phyloP scores from a whole-genome alignment of 2,888 invertebrate species.

The Cheilosia grossa region DNA sequence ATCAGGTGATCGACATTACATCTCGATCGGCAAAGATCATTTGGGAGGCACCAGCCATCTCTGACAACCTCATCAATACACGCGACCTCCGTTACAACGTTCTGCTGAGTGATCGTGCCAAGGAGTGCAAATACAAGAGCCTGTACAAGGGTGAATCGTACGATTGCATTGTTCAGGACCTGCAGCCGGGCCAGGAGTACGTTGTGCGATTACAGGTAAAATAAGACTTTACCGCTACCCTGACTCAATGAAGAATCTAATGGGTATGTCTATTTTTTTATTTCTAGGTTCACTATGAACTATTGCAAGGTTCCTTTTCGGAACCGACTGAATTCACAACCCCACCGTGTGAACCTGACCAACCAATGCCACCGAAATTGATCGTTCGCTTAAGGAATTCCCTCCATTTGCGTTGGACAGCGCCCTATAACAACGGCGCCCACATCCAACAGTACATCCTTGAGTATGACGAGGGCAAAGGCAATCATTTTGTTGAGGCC shows the following conservation, averaged over 20 bases:
- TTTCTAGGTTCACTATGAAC: conserved; percentile 85
- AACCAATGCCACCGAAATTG: conserved; percentile 89
- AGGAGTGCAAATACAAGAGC: conserved; percentile 93
- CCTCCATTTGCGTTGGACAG: conserved; percentile 88
- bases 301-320: conserved; percentile 89
- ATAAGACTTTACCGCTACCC: not conserved
- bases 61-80: conserved; percentile 79
- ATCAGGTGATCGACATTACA: conserved; percentile 91
- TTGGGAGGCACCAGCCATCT: conserved; percentile 88
- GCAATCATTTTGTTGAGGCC: conserved; percentile 88
- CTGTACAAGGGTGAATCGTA: conserved; percentile 91
- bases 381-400: conserved; percentile 88
- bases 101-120: conserved; percentile 89
- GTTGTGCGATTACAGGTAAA: conserved; percentile 91
- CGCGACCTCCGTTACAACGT: conserved; percentile 89
- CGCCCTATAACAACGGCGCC: conserved; percentile 91
- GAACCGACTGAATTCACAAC: conserved; percentile 92
- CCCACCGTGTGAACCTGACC: conserved; percentile 92
- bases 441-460: conserved; percentile 90
- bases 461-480: conserved; percentile 89
- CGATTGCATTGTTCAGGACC: conserved; percentile 91
- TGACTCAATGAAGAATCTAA: not conserved
- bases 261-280: not conserved
- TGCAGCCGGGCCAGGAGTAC: conserved; percentile 94
- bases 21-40: conserved; percentile 93